Evolutionary conservation across 2,888 invertebrate species (phyloP).

Genomic region (Coenonympha glycerion): DNA sequence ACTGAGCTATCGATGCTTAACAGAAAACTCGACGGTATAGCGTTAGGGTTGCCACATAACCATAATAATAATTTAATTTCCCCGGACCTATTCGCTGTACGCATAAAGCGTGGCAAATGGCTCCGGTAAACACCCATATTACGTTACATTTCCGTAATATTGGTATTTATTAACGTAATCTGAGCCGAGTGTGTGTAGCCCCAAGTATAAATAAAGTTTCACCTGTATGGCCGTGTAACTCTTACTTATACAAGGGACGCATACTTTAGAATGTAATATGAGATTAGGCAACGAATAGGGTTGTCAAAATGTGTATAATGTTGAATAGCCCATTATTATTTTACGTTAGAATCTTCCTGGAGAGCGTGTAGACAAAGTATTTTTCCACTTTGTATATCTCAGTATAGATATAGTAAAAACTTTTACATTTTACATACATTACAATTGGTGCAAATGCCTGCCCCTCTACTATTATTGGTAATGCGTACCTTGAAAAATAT

Average conservation of each 20-base stretch:
- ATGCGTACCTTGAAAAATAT: too few relatives aligned
- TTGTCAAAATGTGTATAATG: neutral
- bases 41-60: neutral
- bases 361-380: too few relatives aligned
- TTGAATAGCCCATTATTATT: too few relatives aligned
- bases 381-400: too few relatives aligned
- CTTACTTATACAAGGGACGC: neutral
- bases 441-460: too few relatives aligned
- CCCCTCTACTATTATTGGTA: too few relatives aligned
- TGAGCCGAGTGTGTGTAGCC: constrained; percentile 2
- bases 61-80: neutral
- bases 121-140: neutral
- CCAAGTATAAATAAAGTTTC: neutral
- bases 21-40: neutral
- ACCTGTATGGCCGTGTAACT: neutral
- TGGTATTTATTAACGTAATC: constrained; percentile 7
- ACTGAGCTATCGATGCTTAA: too few relatives aligned
- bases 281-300: neutral
- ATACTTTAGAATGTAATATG: neutral
- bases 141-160: neutral
- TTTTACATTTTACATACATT: too few relatives aligned
- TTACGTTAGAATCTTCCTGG: too few relatives aligned
- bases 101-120: neutral
- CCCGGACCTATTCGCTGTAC: neutral
- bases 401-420: too few relatives aligned